A percentile compares a stretch with the other conserved stretches of the same genome.
phyloP scores from a whole-genome alignment of 2,113 vertebrate species.

The Aphelocoma coerulescens region DNA sequence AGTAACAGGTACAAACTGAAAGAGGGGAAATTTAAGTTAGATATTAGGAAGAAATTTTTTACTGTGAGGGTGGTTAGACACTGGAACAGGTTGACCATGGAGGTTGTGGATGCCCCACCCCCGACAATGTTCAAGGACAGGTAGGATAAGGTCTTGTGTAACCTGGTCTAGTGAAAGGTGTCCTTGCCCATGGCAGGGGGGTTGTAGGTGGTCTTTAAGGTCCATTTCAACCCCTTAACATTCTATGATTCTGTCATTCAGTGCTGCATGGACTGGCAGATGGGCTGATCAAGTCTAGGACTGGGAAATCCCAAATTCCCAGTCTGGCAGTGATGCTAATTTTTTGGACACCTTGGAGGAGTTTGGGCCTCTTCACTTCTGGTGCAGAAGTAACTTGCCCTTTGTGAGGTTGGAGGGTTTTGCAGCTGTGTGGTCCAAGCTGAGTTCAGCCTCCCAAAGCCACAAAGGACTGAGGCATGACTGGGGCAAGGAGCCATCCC shows the following conservation, averaged over 20 bases:
- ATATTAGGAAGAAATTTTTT: not conserved
- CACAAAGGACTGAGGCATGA: not conserved
- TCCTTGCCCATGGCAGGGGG: not conserved
- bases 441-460: not conserved
- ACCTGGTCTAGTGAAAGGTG: not conserved
- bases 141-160: not conserved
- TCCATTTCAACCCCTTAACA: not conserved
- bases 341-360: not conserved
- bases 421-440: not conserved
- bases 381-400: not conserved
- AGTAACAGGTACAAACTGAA: not conserved
- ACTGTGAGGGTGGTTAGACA: not conserved
- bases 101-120: not conserved
- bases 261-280: not conserved
- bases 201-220: not conserved
- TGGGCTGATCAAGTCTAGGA: not conserved
- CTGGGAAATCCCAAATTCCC: not conserved
- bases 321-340: not conserved
- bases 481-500: not conserved
- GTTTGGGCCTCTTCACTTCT: not conserved
- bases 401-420: not conserved
- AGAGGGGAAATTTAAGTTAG: not conserved
- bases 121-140: not conserved
- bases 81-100: not conserved
- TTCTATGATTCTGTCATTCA: not conserved